Base-by-base conservation (phyloP, 30 jellyfish, hydroid and myxozoan species). In the Hydractinia symbiolongicarpus region DNA sequence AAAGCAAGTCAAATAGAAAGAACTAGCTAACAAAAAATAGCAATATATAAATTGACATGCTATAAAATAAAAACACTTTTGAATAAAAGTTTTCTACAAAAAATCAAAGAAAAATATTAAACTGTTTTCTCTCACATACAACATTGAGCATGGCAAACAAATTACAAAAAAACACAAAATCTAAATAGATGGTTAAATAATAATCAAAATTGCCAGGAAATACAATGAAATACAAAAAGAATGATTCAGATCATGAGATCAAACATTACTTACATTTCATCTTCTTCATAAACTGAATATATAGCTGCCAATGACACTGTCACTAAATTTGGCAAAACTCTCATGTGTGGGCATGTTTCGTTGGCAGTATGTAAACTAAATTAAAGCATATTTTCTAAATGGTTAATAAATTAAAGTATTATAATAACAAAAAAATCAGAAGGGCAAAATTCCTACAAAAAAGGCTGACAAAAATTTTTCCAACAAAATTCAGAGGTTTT, bases 251-350 rank as follows among this genome's bases (percentile, higher is more conserved):
- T 58, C 15, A 11, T 58, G 15, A 58, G 69, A 13, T 11, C 69
- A 2, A 58, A 58, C 15, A 58, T 11, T 68, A 15, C 81, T 72
- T 53, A 30, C 64, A 49, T 72, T 9, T 52, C 81, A 30, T 89
- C 95, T 54, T 84, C 95, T 72, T 89, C 97, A 61, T 79, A 81
- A 1, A 84, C 86, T 20, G 93, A 81, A 70, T 84, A 84, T 44
- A 84, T 73, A 4, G 95, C 97, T 13, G 97, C 97, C 67, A 89
- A 62, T 1, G 89, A 80, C 4, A 89, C 91, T 54, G 97, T 82
- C 51, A 89, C 92, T 5, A 89, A 55, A 76, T 89, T 89, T 53
- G 97, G 89, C 21, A 89, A 91, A 54, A 85, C 97, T 51, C 93
- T 75, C 14, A 95, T 95, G 77, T 89, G 97, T 1, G 97, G 97